Evolutionary conservation across 2,113 vertebrate species (phyloP).

Genomic region (Calyptomena viridis): DNA sequence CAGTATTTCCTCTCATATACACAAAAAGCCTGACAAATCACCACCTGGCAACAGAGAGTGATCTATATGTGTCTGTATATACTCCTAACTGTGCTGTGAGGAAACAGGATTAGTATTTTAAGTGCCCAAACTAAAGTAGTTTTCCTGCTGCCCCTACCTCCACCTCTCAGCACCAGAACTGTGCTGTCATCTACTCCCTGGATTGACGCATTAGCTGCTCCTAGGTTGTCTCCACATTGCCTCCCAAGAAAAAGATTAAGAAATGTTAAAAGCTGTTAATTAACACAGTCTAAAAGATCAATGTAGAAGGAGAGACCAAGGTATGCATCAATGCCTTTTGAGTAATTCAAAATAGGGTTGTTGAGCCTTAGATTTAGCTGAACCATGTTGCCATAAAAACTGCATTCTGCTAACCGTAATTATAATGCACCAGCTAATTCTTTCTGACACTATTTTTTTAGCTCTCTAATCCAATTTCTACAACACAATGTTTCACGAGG

Average conservation of each 20-base stretch:
- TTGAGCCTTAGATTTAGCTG: background rate
- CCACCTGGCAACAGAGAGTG: background rate
- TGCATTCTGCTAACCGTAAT: background rate
- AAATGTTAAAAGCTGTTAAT: background rate
- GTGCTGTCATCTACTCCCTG: background rate
- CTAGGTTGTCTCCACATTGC: background rate
- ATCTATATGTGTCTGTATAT: background rate
- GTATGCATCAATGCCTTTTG: background rate
- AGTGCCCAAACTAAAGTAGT: background rate
- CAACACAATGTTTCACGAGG: background rate
- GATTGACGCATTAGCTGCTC: background rate
- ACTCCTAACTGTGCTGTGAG: background rate
- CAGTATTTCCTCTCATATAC: background rate
- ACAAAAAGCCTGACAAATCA: background rate
- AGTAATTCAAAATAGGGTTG: background rate
- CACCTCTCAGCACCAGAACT: background rate
- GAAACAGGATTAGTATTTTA: background rate
- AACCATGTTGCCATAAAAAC: background rate
- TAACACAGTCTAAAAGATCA: background rate
- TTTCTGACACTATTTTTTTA: constrained; percentile 21
- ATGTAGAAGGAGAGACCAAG: background rate
- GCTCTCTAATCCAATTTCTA: background rate
- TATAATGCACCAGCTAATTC: background rate
- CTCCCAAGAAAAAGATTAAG: background rate
- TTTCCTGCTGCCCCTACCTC: background rate